phyloP scores from a whole-genome alignment of 2,888 invertebrate species.

The Heliconius aoede region DNA sequence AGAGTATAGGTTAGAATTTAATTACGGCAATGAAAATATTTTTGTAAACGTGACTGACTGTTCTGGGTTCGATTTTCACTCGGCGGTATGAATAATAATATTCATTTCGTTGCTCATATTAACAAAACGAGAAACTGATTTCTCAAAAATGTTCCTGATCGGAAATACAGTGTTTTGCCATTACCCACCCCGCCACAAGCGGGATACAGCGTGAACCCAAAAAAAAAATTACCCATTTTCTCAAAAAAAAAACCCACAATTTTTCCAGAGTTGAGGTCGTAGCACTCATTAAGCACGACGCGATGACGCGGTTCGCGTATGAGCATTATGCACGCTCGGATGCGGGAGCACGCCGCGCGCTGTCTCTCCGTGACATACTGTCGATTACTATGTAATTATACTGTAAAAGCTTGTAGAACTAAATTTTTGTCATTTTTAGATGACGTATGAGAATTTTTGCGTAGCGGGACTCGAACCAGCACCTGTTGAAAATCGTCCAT shows the following conservation, averaged over 20 bases:
- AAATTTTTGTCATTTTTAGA: neutral
- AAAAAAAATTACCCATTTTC: neutral
- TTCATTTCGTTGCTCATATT: too few species aligned
- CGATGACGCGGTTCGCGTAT: conserved; percentile 21
- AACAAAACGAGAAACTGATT: too few species aligned
- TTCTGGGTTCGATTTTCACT: too few species aligned
- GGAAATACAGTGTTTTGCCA: neutral
- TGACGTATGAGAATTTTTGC: too few species aligned
- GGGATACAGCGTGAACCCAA: too few species aligned
- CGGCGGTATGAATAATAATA: too few species aligned
- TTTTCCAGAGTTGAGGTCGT: conserved; percentile 14
- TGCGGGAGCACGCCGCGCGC: conserved; percentile 19
- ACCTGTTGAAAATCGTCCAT: too few species aligned
- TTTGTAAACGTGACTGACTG: too few species aligned
- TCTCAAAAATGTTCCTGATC: too few species aligned
- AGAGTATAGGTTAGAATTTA: too few species aligned
- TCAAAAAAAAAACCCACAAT: neutral
- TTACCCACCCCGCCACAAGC: neutral
- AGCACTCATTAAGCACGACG: conserved; percentile 29
- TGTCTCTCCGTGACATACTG: conserved; percentile 26
- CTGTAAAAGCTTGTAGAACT: neutral
- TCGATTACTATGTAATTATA: neutral
- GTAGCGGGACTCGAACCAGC: neutral
- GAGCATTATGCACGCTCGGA: conserved; percentile 34
- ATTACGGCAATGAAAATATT: too few species aligned